Percentiles rank a stretch among this genome's conserved stretches.
phyloP scores from a whole-genome alignment of 2,797 vertebrate species.

The Lateolabrax maculatus region DNA sequence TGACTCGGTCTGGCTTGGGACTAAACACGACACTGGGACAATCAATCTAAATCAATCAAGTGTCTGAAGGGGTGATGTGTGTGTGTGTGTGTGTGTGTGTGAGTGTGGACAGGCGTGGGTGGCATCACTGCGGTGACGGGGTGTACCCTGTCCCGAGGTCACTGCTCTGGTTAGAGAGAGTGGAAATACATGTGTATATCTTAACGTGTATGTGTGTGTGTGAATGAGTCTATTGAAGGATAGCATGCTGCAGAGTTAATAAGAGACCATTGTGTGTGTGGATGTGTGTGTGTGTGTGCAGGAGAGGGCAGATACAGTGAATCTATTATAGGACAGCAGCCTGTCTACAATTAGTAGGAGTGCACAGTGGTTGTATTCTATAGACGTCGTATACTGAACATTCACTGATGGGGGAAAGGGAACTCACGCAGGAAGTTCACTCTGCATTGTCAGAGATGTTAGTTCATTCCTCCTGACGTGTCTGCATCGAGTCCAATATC shows the following conservation, averaged over 20 bases:
- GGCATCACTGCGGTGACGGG: constrained; percentile 41
- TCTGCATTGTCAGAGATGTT: constrained; percentile 21
- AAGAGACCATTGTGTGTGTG: constrained; percentile 58
- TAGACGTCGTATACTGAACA: not conserved
- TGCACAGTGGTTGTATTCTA: constrained; percentile 7
- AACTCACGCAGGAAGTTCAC: constrained; percentile 38
- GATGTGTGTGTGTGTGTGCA: constrained; percentile 19
- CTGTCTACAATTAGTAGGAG: not conserved
- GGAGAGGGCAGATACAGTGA: constrained; percentile 24
- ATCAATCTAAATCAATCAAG: constrained; percentile 76
- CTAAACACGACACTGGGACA: constrained; percentile 50
- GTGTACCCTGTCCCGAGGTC: constrained; percentile 63
- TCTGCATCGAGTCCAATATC: not conserved
- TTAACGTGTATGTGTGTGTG: constrained; percentile 3
- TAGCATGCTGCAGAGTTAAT: constrained; percentile 45
- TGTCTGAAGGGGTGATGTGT: constrained; percentile 38
- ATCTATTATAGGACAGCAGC: constrained; percentile 36
- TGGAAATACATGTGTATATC: constrained; percentile 18
- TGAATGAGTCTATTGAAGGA: constrained; percentile 67
- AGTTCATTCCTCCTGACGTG: not conserved
- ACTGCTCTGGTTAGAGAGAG: constrained; percentile 26
- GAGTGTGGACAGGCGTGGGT: constrained; percentile 24
- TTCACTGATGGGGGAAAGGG: constrained; percentile 1
- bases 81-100: constrained; percentile 33
- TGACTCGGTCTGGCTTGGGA: constrained; percentile 57